Evolutionary conservation across 2,888 invertebrate species (phyloP).

Genomic region (Epinotia nisella): DNA sequence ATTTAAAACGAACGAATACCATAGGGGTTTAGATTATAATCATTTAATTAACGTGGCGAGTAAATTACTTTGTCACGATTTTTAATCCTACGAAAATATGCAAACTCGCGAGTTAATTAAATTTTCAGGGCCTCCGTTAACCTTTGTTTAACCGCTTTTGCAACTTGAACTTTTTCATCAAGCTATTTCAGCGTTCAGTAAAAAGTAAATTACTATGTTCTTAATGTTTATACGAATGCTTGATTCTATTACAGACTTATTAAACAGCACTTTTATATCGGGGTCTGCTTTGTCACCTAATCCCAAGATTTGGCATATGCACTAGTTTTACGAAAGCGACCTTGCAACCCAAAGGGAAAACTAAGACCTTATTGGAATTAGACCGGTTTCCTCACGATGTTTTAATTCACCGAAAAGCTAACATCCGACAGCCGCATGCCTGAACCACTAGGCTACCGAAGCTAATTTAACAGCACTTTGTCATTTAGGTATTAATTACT

Average conservation of each 20-base stretch:
- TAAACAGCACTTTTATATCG: neutral
- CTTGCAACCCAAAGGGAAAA: no score
- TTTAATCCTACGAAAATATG: conserved; percentile 37
- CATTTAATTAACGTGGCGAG: conserved; percentile 35
- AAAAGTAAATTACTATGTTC: conserved; percentile 2
- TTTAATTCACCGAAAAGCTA: no score
- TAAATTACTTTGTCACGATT: conserved; percentile 40
- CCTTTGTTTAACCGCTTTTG: conserved; percentile 31
- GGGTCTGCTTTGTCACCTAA: no score
- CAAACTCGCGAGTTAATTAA: conserved; percentile 37
- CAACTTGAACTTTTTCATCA: conserved; percentile 20
- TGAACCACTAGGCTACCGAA: no score
- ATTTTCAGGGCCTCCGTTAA: conserved; percentile 38
- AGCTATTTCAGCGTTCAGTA: conserved; percentile 10
- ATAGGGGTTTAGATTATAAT: conserved; percentile 26
- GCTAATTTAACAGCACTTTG: neutral
- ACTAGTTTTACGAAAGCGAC: no score
- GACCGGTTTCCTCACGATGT: no score
- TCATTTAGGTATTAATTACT: neutral
- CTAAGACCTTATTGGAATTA: no score
- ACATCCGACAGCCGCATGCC: no score
- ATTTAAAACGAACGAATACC: conserved; percentile 16
- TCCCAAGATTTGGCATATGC: no score
- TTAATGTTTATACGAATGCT: neutral
- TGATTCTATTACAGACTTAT: neutral